Evolutionary conservation across 2,797 vertebrate species (phyloP).

Genomic region (Australoheros facetus): DNA sequence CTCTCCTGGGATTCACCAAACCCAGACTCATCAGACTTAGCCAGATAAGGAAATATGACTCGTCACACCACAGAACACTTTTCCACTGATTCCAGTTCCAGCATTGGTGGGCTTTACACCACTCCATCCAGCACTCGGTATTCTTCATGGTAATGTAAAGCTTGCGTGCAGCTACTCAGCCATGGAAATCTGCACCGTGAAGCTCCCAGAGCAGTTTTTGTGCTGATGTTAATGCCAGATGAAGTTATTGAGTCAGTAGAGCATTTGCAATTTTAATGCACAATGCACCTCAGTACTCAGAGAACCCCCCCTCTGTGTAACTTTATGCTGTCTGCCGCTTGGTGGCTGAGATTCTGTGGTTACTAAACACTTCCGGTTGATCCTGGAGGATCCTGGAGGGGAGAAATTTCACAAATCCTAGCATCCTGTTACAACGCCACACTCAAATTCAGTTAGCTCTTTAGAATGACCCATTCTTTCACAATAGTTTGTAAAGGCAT

Average conservation of each 20-base stretch:
- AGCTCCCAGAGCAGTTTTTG: background rate
- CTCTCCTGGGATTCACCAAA: background rate
- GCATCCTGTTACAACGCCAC: background rate
- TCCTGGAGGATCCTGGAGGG: background rate
- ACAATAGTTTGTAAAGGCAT: background rate
- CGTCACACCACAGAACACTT: background rate
- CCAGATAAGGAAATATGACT: rapidly evolving
- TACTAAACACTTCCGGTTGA: background rate
- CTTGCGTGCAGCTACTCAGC: too few species aligned
- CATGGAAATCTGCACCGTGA: background rate
- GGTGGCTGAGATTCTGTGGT: background rate
- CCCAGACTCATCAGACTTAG: background rate
- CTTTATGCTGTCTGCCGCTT: background rate
- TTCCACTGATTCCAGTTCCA: background rate
- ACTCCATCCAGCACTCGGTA: background rate
- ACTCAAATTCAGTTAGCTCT: background rate
- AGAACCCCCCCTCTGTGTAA: rapidly evolving
- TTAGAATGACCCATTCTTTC: background rate
- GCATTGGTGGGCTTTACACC: background rate
- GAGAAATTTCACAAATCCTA: background rate
- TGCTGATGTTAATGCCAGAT: background rate
- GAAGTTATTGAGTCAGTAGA: background rate
- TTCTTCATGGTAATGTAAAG: background rate
- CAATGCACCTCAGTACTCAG: rapidly evolving
- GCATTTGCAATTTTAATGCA: background rate